Evolutionary conservation across 2,797 vertebrate species (phyloP).

Genomic region (Coendou prehensilis): DNA sequence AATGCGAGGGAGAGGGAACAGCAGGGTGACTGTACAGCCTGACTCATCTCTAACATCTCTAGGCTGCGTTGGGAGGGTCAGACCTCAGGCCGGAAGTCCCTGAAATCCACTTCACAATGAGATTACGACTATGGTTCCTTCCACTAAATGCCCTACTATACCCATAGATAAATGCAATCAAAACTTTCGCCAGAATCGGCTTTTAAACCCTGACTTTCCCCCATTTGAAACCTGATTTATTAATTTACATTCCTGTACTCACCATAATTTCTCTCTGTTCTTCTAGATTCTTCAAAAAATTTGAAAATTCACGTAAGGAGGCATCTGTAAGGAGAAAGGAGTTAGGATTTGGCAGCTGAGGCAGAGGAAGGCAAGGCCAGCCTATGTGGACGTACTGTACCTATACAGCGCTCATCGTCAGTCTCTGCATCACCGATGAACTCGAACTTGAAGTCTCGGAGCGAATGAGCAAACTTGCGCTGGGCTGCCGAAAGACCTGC

Average conservation of each 20-base stretch:
- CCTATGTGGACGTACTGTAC: constrained; percentile 87
- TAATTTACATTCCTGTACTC: constrained; percentile 83
- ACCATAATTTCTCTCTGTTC: constrained; percentile 99
- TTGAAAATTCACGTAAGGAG: constrained; percentile 96
- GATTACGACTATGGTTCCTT: background rate
- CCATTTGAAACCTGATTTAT: background rate
- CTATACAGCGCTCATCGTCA: constrained; percentile 97
- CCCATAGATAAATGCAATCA: background rate
- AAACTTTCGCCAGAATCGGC: background rate
- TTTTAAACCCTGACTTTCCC: background rate
- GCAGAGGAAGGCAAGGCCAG: background rate
- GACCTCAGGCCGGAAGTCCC: background rate
- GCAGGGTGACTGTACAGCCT: no score
- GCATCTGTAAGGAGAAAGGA: constrained; percentile 92
- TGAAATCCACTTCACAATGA: background rate
- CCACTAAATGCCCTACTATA: no score
- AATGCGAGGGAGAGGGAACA: background rate
- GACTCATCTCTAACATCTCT: background rate
- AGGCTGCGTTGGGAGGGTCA: background rate
- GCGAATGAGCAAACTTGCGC: constrained; percentile 96
- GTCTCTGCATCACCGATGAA: constrained; percentile 99
- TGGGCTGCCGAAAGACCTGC: constrained; percentile 96
- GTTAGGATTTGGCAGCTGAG: background rate
- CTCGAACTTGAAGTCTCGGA: constrained; percentile 98
- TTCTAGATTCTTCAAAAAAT: constrained; percentile 97